phyloP scores from a whole-genome alignment of 2,888 invertebrate genomes.

The Agrochola macilenta region DNA sequence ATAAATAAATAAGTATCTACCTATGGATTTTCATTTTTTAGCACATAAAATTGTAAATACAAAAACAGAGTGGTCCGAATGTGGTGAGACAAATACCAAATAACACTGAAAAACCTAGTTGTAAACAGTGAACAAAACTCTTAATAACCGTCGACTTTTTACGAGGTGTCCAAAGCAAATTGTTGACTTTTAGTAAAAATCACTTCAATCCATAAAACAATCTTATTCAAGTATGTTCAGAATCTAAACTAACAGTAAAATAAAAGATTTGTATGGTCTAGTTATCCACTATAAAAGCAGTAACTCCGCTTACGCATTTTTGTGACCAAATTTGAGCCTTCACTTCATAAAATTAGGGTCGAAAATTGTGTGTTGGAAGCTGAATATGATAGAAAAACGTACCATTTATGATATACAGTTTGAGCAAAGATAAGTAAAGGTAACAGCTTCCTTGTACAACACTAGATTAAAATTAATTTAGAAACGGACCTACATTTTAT shows the following conservation, averaged over 20 bases:
- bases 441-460: slow-evolving; percentile 55
- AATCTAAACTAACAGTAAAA: slow-evolving; percentile 58
- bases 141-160: not conserved
- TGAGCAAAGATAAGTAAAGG: slow-evolving; percentile 54
- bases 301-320: slow-evolving; percentile 35
- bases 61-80: not conserved
- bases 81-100: not conserved
- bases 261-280: slow-evolving; percentile 63
- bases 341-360: slow-evolving; percentile 32
- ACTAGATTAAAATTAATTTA: slow-evolving; percentile 59
- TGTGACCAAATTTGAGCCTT: slow-evolving; percentile 48
- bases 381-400: slow-evolving; percentile 52
- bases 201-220: slow-evolving; percentile 20
- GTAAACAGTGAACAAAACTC: not conserved
- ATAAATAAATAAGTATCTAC: not conserved
- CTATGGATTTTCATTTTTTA: not conserved
- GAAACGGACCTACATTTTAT: slow-evolving; percentile 38
- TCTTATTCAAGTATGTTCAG: slow-evolving; percentile 21
- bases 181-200: slow-evolving; percentile 14
- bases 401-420: slow-evolving; percentile 59
- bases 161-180: not conserved
- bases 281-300: slow-evolving; percentile 51
- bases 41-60: not conserved
- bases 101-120: not conserved
- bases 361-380: slow-evolving; percentile 41